A percentile compares a stretch with the other conserved stretches of the same genome.
Conservation (phyloP, 2,888 invertebrate species). For the Habrosyne pyritoides region DNA sequence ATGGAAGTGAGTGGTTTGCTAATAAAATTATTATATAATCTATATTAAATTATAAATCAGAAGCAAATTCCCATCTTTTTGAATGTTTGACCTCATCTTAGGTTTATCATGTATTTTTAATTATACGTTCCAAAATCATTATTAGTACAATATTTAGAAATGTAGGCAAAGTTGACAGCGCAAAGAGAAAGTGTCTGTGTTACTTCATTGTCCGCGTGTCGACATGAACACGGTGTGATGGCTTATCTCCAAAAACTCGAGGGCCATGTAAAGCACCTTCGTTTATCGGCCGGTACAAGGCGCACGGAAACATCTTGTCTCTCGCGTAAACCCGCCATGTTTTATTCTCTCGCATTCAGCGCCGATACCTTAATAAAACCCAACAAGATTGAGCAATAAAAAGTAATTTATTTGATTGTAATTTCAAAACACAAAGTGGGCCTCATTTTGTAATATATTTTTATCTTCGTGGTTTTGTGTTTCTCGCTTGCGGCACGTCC, state of each 20-base stretch:
- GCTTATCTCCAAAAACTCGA: conserved; percentile 72
- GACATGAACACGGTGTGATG: conserved; percentile 64
- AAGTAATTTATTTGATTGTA: conserved; percentile 84
- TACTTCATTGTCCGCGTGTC: conserved; percentile 56
- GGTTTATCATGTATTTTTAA: neutral
- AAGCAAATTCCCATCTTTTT: neutral
- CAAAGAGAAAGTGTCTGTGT: conserved; percentile 49
- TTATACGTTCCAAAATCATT: neutral
- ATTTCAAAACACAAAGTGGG: conserved; percentile 83
- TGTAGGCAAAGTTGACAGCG: conserved; percentile 29
- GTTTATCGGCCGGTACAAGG: conserved; percentile 61
- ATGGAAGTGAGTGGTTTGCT: neutral
- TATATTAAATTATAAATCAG: neutral
- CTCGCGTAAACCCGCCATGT: conserved; percentile 80
- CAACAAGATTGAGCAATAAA: conserved; percentile 84
- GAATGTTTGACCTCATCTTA: neutral
- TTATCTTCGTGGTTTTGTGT: conserved; percentile 81
- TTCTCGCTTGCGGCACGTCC: conserved; percentile 74
- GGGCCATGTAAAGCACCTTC: conserved; percentile 69
- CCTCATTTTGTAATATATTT: conserved; percentile 83
- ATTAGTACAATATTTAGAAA: neutral
- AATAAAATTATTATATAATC: neutral
- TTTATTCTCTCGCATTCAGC: conserved; percentile 77
- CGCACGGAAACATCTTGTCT: conserved; percentile 68
- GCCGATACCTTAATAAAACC: conserved; percentile 83